These are phyloP conservation scores for Euglossa dilemma DNA, from an alignment of 1,140 invertebrate species.

Conservation along the genomic window DNA sequence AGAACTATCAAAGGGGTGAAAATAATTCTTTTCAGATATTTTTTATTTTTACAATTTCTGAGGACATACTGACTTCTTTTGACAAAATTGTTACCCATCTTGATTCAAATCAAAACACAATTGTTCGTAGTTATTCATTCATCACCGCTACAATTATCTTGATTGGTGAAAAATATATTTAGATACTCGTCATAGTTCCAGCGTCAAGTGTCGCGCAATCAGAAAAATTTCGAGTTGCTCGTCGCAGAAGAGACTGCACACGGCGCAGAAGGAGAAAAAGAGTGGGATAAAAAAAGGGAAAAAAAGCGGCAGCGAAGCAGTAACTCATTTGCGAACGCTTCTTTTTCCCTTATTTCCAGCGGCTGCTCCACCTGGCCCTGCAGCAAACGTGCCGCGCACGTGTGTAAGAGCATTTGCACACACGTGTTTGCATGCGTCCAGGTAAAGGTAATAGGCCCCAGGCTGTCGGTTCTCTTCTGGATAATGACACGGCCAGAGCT, in stretches of 20 bases:
- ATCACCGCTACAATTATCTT: no score
- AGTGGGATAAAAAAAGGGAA: no score
- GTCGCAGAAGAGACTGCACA: background rate
- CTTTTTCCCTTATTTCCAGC: conserved; percentile 6
- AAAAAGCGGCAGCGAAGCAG: conserved; percentile 2
- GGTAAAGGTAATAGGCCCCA: conserved; percentile 67
- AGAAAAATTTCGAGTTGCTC: background rate
- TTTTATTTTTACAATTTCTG: no score
- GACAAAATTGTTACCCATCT: no score
- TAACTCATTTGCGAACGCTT: conserved; percentile 33
- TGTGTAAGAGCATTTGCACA: conserved; percentile 49
- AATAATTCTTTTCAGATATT: no score
- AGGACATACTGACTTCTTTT: no score
- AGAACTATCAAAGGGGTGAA: no score
- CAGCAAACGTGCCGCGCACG: conserved; percentile 26
- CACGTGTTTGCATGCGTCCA: conserved; percentile 56
- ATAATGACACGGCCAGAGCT: conserved; percentile 76
- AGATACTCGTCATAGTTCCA: no score
- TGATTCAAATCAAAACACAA: no score
- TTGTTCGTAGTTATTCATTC: no score
- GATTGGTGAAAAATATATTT: no score
- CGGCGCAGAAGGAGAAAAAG: background rate
- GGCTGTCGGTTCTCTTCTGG: conserved; percentile 70
- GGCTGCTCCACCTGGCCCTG: conserved; percentile 21
- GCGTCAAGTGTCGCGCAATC: no score